Percentiles rank a stretch among this genome's conserved stretches.
phyloP scores from a whole-genome alignment of 2,113 vertebrate genomes.

The Budorcas taxicolor region DNA sequence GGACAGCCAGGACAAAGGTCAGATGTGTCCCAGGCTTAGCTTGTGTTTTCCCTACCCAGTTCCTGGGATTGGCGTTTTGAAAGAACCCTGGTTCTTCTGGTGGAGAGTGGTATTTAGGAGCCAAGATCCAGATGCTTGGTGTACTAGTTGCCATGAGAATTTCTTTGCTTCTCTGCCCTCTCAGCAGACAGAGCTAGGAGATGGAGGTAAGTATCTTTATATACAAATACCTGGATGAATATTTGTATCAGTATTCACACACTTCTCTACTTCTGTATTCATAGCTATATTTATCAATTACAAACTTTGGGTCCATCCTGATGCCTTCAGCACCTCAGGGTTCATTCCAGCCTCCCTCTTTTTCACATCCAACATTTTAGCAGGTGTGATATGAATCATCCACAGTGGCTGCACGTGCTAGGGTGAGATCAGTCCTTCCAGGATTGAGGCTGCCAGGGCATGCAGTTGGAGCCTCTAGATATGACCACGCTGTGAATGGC shows the following conservation, averaged over 20 bases:
- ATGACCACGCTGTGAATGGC: neutral
- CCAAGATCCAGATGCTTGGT: neutral
- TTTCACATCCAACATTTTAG: neutral
- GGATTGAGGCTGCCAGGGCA: neutral
- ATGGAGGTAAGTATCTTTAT: neutral
- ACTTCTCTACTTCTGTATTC: neutral
- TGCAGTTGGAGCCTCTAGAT: neutral
- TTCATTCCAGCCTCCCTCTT: neutral
- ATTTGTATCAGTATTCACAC: neutral
- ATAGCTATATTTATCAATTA: neutral
- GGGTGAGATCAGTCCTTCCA: neutral
- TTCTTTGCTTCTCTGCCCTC: neutral
- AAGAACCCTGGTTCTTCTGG: neutral
- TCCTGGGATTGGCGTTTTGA: neutral
- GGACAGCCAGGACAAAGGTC: neutral
- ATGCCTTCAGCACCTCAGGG: neutral
- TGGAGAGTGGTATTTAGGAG: neutral
- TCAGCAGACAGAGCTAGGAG: neutral
- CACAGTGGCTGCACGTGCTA: neutral
- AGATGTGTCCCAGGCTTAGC: neutral
- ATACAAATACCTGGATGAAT: neutral
- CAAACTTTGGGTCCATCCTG: neutral
- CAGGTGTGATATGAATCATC: neutral
- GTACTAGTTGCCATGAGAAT: neutral
- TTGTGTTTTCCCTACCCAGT: neutral